Evolutionary conservation across 2,888 invertebrate genomes (phyloP), one percentile per base, ranked within the genome.

Genomic region (Agonopterix subpropinquella): DNA sequence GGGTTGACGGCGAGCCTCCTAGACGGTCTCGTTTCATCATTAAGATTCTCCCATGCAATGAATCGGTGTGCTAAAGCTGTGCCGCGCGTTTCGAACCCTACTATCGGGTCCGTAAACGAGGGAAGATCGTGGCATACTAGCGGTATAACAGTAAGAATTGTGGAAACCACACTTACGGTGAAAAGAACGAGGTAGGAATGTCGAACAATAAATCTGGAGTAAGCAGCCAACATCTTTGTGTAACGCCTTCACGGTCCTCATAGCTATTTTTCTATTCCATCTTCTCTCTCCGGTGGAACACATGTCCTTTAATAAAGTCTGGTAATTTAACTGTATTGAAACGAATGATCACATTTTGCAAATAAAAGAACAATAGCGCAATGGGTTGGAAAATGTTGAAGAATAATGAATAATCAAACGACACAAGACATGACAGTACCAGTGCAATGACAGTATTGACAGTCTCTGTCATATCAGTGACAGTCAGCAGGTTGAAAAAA

Each of bases 1-100:
- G 96, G 96, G 81, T 96, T 93, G 44, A 92, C 91, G 11, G 92
- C 92, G 11, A 96, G 89, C 41, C 90, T 89, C 47, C 93, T 93
- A 47, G 91, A 92, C 48, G 92, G 91, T 60, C 91, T 89, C 1
- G 93, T 93, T 65, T 94, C 92, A 66, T 94, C 92, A 52, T 94
- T 84, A 47, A 98, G 90, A 84, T 97, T 96, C 64, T 93, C 91
- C 95, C 96, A 97, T 35, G 97, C 92, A 43, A 93, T 93, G 57
- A 95, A 89, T 48, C 96, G 91, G 69, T 94, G 91, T 2, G 96
- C 92, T 64, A 98, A 90, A 43, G 89, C 85, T 1, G 97, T 98
- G n/a, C 97, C 97, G 55, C 98, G 91, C 10, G 97, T 94, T 77
- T 97, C 96, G 82, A 98, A 98, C 4, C 98, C 98, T 92, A 96